Evolutionary conservation across 2,113 vertebrate species (phyloP).

Genomic region (Triplophysa dalaica): DNA sequence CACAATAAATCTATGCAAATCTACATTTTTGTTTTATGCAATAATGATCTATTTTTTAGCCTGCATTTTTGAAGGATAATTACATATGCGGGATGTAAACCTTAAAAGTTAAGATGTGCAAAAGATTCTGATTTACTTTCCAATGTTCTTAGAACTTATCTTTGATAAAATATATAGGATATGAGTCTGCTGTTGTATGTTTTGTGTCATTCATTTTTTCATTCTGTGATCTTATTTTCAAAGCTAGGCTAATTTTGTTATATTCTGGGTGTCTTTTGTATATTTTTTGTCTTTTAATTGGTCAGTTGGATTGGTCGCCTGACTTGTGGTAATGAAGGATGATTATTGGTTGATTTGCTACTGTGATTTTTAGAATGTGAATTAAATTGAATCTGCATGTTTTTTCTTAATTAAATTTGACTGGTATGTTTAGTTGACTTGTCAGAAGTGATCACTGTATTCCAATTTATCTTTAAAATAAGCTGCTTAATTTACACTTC

Average conservation of each 20-base stretch:
- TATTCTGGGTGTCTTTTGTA: not conserved
- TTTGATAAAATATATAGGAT: not conserved
- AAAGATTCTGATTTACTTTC: not conserved
- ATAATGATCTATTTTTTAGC: slow-evolving; percentile 16
- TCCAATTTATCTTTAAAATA: not conserved
- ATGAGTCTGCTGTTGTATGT: not conserved
- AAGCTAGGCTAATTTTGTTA: not conserved
- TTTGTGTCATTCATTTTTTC: not conserved
- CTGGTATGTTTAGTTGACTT: slow-evolving; percentile 12
- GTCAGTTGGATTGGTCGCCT: not conserved
- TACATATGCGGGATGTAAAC: not conserved
- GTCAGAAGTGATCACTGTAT: slow-evolving; percentile 32
- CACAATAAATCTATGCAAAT: slow-evolving; percentile 29
- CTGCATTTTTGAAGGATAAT: not conserved
- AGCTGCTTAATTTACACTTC: slow-evolving; percentile 20
- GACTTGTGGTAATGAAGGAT: slow-evolving; percentile 9
- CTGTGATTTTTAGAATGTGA: slow-evolving; percentile 8
- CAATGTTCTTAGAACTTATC: too few relatives aligned
- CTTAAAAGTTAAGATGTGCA: not conserved
- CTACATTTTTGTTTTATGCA: slow-evolving; percentile 24
- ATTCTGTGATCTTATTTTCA: not conserved
- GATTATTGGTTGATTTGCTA: slow-evolving; percentile 12
- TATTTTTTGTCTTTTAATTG: not conserved
- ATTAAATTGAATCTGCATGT: not conserved
- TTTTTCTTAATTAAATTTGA: not conserved